These are phyloP conservation scores for Drosophila subobscura DNA, from an alignment of 1,140 invertebrate genomes.

Conservation along the genomic window DNA sequence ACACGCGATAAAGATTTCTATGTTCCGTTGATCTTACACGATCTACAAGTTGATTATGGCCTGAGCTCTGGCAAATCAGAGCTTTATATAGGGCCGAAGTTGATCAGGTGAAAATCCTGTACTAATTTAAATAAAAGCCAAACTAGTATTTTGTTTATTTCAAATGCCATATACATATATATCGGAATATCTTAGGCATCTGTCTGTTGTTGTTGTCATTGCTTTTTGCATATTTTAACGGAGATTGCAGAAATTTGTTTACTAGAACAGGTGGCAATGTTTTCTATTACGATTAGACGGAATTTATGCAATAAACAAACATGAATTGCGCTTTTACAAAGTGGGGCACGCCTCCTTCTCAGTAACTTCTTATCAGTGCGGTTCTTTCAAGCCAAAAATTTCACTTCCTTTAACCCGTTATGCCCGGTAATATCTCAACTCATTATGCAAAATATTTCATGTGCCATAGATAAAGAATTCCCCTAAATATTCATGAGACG, in stretches of 20 bases:
- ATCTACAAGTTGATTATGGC: slow-evolving; percentile 59
- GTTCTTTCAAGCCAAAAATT: slow-evolving; percentile 21
- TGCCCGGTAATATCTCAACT: slow-evolving; percentile 22
- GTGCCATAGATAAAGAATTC: slow-evolving; percentile 20
- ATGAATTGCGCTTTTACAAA: slow-evolving; percentile 35
- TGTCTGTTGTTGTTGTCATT: slow-evolving; percentile 41
- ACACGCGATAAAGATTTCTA: slow-evolving; percentile 54
- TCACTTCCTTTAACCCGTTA: slow-evolving; percentile 17
- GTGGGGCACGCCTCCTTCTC: slow-evolving; percentile 3
- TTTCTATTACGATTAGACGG: slow-evolving; percentile 11
- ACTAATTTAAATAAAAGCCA: slow-evolving; percentile 78
- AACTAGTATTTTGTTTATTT: slow-evolving; percentile 83
- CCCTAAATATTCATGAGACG: slow-evolving; percentile 64
- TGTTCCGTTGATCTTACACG: slow-evolving; percentile 60
- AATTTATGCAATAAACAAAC: slow-evolving; percentile 39
- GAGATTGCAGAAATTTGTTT: slow-evolving; percentile 68
- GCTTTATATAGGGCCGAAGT: slow-evolving; percentile 64
- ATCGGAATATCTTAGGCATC: slow-evolving; percentile 51
- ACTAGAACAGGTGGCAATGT: slow-evolving; percentile 65
- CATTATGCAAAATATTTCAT: slow-evolving; percentile 53
- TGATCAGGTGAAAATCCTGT: slow-evolving; percentile 76
- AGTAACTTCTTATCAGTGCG: neutral
- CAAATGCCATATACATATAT: slow-evolving; percentile 52
- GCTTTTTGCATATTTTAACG: slow-evolving; percentile 53
- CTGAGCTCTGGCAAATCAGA: slow-evolving; percentile 24